These are phyloP conservation scores for Nebria ingens DNA, from an alignment of 1,140 invertebrate species.

Conservation along the genomic window DNA sequence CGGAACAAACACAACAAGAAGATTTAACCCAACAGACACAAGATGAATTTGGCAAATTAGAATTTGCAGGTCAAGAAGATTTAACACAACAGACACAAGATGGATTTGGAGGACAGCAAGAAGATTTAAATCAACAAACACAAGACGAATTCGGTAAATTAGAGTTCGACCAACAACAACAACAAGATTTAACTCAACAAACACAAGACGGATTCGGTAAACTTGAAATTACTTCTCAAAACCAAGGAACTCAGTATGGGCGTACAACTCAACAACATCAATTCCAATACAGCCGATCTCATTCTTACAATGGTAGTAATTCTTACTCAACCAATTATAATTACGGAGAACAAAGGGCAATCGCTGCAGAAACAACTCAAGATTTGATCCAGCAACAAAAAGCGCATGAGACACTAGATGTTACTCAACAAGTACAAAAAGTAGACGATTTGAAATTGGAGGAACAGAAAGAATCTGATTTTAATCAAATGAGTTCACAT, in stretches of 20 bases:
- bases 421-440: neutral
- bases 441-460: neutral
- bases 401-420: neutral
- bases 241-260: neutral
- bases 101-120: constrained; percentile 10
- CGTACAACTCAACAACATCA: neutral
- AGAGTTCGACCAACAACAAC: constrained; percentile 9
- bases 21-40: constrained; percentile 9
- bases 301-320: neutral
- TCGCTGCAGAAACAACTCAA: neutral
- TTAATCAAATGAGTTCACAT: neutral
- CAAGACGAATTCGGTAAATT: neutral
- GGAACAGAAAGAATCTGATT: neutral
- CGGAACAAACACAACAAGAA: constrained; percentile 13
- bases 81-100: constrained; percentile 10
- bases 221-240: neutral
- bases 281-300: neutral
- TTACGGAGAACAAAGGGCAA: neutral
- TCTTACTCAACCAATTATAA: neutral
- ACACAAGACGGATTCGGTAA: neutral
- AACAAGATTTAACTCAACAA: constrained; percentile 8
- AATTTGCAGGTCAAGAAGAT: constrained; percentile 12
- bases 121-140: neutral
- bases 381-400: neutral
- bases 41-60: constrained; percentile 1